A percentile compares a stretch with the other conserved stretches of the same genome.
These are phyloP conservation scores for Orchesella flavescens DNA, from an alignment of 2,888 invertebrate genomes.

Conservation along the genomic window DNA sequence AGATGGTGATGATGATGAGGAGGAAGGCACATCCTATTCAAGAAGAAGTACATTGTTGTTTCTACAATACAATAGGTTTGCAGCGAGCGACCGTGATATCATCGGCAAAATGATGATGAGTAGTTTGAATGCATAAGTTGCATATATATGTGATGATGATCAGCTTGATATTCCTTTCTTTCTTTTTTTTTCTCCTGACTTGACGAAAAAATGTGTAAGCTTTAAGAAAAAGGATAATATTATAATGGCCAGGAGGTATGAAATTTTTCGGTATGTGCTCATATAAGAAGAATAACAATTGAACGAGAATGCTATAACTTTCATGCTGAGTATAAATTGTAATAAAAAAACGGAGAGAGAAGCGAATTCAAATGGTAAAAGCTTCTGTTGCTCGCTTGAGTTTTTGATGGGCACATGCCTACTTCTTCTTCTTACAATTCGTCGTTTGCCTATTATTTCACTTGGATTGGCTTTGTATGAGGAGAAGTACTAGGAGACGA, in stretches of 20 bases:
- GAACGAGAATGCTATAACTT: background rate
- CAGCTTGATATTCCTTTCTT: background rate
- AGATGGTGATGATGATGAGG: slow-evolving; percentile 23
- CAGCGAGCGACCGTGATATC: background rate
- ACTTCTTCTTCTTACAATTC: background rate
- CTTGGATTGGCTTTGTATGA: background rate
- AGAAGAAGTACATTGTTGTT: background rate
- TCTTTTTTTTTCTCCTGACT: background rate
- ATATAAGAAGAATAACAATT: background rate
- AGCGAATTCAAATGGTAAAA: background rate
- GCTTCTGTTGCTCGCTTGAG: slow-evolving; percentile 4
- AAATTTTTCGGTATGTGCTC: slow-evolving; percentile 6
- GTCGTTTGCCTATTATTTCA: background rate
- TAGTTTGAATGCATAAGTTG: too few relatives aligned
- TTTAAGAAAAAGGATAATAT: background rate
- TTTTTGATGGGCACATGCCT: slow-evolving; percentile 23
- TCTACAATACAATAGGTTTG: slow-evolving; percentile 1
- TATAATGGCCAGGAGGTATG: background rate
- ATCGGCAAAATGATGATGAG: background rate
- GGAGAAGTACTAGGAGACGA: too few relatives aligned
- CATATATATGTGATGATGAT: background rate
- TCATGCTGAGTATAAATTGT: background rate
- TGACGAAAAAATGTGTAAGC: slow-evolving; percentile 27
- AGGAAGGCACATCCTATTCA: background rate
- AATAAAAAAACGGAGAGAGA: background rate